Base-by-base conservation (phyloP, 2,797 vertebrate species). In the Sebastes hopkinsi region DNA sequence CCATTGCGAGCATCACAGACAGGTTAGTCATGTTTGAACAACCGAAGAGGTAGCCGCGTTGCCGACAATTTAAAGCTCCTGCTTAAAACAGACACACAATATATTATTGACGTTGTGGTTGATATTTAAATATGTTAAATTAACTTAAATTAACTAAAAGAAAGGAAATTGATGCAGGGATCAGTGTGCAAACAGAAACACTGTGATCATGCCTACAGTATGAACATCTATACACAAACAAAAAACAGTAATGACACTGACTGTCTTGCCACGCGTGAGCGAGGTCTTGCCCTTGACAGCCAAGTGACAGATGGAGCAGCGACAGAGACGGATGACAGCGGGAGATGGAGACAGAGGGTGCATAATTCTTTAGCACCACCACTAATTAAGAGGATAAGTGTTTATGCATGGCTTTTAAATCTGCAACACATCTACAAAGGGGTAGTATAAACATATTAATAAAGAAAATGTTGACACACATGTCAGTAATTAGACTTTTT, bases 291-390 rank as follows among this genome's bases (percentile, higher is more conserved):
- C 72, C 68, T 76, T 42, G 36, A 84, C 75, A 77, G 68, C 72
- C 50, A 65, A 69, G 67, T 69, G 75, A 83, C 84, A 90, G 88
- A 86, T 81, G 83, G 77, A 77, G 73, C 59, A 32, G 50, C 14
- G 58, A 68, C 62, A 73, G 60, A 78, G 79, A 90, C 42, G 52
- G 72, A 83, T 67, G 83, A 79, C 60, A 64, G 71, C 29, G 2
- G 64, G 69, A 75, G 70, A 79, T 29, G 67, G 18, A 52, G 10
- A 65, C 8, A 4, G 32, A 75, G 60, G 50, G n/a, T 22, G 22
- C 29, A 20, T 46, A 12, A 20, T 54, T 16, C 60, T 13, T 60
- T 46, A 55, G 32, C 29, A 65, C 2, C 16, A 23, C 16, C 6
- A 69, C 32, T 67, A 29, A 81, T 74, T 66, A 71, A 36, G 6